Percentiles rank a stretch among this genome's conserved stretches.
Conservation (phyloP, 1,140 invertebrate species). For the Pectinophora gossypiella region DNA sequence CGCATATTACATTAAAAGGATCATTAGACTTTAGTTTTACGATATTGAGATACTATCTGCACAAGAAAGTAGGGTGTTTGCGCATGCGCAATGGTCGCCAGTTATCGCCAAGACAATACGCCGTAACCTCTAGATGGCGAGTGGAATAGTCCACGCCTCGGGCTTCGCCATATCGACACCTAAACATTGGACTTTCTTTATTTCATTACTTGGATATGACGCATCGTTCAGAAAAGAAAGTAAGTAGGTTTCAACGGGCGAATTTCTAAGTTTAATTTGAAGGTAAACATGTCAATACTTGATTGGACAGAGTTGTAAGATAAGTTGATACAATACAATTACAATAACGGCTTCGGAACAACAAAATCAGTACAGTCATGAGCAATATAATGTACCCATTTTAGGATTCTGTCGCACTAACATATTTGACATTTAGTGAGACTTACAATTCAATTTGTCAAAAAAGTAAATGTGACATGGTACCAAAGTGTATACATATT, state of each 20-base stretch:
- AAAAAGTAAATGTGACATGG: no score
- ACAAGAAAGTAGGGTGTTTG: conserved; percentile 2
- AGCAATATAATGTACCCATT: no score
- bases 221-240: not conserved
- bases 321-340: no score
- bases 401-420: no score
- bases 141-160: not conserved
- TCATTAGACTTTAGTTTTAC: not conserved
- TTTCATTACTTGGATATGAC: not conserved
- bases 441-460: no score
- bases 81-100: not conserved
- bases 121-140: not conserved
- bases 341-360: no score
- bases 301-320: no score
- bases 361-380: no score
- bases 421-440: no score
- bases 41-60: not conserved
- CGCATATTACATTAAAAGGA: not conserved
- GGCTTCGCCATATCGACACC: not conserved
- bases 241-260: no score
- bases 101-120: conserved; percentile 1
- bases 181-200: conserved; percentile 2
- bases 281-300: not conserved
- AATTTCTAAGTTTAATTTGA: no score
- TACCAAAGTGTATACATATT: no score